phyloP scores from a whole-genome alignment of 2,888 invertebrate genomes.

The Brenthis ino region DNA sequence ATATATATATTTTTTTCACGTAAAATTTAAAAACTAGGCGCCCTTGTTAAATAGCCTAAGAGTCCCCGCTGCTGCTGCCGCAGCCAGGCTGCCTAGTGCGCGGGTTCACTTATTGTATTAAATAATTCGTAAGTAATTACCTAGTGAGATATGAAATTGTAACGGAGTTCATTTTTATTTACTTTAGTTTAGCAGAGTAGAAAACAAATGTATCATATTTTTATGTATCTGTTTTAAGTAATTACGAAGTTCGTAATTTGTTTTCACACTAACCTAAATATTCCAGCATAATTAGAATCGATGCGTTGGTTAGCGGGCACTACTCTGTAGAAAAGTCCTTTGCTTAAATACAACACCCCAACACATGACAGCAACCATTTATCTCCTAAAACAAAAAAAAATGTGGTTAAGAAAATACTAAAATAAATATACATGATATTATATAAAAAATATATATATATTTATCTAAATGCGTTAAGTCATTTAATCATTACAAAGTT shows the following conservation, averaged over 20 bases:
- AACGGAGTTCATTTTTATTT: too few species aligned
- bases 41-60: too few species aligned
- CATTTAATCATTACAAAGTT: neutral
- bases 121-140: too few species aligned
- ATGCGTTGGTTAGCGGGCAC: conserved; percentile 95
- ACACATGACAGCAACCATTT: conserved; percentile 95
- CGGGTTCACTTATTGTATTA: too few species aligned
- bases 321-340: conserved; percentile 94
- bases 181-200: too few species aligned
- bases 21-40: too few species aligned
- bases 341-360: conserved; percentile 91
- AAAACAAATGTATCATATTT: too few species aligned
- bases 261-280: conserved; percentile 81
- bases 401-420: neutral
- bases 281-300: conserved; percentile 87
- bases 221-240: neutral
- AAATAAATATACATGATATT: too few species aligned
- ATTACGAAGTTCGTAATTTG: neutral
- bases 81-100: too few species aligned
- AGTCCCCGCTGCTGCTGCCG: too few species aligned
- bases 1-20: too few species aligned
- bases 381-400: conserved; percentile 84
- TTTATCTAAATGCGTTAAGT: neutral
- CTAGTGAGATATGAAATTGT: too few species aligned
- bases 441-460: neutral